Conservation (phyloP, 2,113 vertebrate genomes). For the Cyphomyrus discorhynchus region DNA sequence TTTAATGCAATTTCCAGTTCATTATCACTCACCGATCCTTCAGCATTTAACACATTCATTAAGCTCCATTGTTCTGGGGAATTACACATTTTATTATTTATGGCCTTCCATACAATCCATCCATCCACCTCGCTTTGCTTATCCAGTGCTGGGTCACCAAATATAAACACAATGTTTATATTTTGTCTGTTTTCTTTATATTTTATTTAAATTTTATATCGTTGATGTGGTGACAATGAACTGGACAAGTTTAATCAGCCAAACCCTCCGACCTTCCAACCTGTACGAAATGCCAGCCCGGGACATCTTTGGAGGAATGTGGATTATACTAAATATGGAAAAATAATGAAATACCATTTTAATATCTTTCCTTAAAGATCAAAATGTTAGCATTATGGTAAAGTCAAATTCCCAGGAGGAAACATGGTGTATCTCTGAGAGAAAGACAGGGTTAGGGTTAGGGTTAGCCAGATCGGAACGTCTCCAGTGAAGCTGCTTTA, state of each 20-base stretch:
- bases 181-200: background rate
- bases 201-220: background rate
- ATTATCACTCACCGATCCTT: background rate
- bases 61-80: background rate
- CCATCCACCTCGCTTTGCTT: background rate
- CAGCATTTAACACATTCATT: background rate
- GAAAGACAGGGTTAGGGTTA: background rate
- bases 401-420: background rate
- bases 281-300: background rate
- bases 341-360: background rate
- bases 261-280: background rate
- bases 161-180: background rate
- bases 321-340: background rate
- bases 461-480: background rate
- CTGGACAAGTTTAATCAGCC: background rate
- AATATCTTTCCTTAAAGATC: background rate
- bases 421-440: background rate
- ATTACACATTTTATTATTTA: background rate
- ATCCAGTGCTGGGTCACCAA: background rate
- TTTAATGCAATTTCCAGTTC: conserved; percentile 1
- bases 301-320: background rate
- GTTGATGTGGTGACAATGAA: background rate
- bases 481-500: background rate
- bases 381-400: background rate
- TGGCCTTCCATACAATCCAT: background rate